Evolutionary conservation across 2,113 vertebrate genomes (phyloP).

Genomic region (Calidris pygmaea): DNA sequence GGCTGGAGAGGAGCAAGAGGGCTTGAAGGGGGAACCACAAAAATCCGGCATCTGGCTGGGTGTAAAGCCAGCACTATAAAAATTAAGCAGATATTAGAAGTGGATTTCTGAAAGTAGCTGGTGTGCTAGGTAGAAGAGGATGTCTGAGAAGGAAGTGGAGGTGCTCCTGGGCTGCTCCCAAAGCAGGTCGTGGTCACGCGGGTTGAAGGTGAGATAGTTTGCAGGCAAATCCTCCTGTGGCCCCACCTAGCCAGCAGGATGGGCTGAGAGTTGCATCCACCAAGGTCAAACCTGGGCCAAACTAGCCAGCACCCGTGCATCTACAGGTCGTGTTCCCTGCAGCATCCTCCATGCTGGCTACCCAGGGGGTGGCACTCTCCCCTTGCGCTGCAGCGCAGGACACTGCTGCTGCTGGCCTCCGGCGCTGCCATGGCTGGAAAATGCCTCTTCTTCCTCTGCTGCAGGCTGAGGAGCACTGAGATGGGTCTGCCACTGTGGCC

Average conservation of each 20-base stretch:
- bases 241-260: too few relatives aligned
- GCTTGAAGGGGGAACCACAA: neutral
- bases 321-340: accelerated
- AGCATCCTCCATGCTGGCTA: neutral
- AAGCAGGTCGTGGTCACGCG: neutral
- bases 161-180: neutral
- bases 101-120: neutral
- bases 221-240: neutral
- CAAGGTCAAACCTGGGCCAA: neutral
- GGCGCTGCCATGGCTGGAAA: neutral
- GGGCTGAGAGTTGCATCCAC: neutral
- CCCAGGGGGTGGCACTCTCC: neutral
- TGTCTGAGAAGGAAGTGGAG: neutral
- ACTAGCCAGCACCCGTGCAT: accelerated
- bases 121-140: neutral
- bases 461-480: too few relatives aligned
- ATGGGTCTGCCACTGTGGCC: neutral
- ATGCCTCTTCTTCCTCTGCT: neutral
- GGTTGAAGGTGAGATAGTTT: neutral
- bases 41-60: neutral
- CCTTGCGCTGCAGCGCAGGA: accelerated
- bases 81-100: neutral
- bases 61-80: neutral
- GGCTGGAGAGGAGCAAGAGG: neutral
- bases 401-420: neutral